Percentiles rank a stretch among this genome's conserved stretches.
Conservation (phyloP, 2,113 vertebrate species). For the Pomatostomus ruficeps region DNA sequence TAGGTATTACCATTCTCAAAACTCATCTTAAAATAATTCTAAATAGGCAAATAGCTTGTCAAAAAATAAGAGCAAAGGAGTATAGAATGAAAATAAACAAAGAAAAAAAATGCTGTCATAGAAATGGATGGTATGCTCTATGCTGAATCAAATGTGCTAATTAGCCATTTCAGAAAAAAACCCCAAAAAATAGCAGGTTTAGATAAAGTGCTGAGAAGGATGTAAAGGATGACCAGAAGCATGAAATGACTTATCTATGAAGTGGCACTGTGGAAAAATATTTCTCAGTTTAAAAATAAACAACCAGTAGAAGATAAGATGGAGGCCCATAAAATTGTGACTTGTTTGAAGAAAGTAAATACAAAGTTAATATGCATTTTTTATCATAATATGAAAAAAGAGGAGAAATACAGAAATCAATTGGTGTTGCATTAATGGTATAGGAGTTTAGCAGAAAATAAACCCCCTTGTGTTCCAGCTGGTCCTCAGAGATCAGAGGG, state of each 20-base stretch:
- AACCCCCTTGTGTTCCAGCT: not conserved
- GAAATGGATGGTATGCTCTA: not conserved
- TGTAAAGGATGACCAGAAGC: not conserved
- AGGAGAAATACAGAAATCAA: not conserved
- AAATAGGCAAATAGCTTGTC: not conserved
- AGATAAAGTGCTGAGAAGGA: not conserved
- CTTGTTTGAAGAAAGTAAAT: not conserved
- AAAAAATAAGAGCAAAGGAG: not conserved
- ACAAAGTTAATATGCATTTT: not conserved
- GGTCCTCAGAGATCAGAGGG: fast-evolving
- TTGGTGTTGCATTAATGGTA: not conserved
- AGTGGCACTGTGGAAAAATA: not conserved
- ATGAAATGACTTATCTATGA: not conserved
- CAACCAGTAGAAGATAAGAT: not conserved
- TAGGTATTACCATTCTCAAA: not conserved
- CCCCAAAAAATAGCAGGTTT: not conserved
- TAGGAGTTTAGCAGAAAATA: not conserved
- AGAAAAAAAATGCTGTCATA: not conserved
- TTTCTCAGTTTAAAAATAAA: not conserved
- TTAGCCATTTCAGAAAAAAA: not conserved
- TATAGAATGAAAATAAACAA: not conserved
- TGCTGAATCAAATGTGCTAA: not conserved
- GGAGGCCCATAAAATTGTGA: not conserved
- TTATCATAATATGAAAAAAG: not conserved
- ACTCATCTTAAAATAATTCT: not conserved